Percentiles rank a stretch among this genome's conserved stretches.
These are phyloP conservation scores for Percopsis omiscomaycus DNA, from an alignment of 2,797 vertebrate species.

Conservation along the genomic window DNA sequence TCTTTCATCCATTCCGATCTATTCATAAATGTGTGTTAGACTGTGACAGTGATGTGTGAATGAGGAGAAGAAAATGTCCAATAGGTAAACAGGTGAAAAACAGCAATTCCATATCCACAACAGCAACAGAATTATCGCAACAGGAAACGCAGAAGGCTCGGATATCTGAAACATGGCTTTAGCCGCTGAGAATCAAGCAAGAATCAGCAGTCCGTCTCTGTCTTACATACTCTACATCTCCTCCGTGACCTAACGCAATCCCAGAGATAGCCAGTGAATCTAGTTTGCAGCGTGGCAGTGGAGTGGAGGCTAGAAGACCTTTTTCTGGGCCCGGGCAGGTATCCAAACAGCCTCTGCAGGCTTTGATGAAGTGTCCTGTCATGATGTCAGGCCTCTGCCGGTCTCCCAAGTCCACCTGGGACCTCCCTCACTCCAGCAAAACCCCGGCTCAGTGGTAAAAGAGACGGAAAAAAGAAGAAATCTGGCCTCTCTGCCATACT, in stretches of 20 bases:
- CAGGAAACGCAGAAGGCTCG: slow-evolving; percentile 37
- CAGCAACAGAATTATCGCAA: slow-evolving; percentile 17
- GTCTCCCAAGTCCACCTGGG: slow-evolving; percentile 68
- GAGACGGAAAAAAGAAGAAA: slow-evolving; percentile 3
- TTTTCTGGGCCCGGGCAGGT: slow-evolving; percentile 43
- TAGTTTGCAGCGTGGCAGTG: too few species aligned
- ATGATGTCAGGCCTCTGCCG: slow-evolving; percentile 71
- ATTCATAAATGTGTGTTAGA: slow-evolving; percentile 1
- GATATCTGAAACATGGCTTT: slow-evolving; percentile 29
- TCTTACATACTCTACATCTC: slow-evolving; percentile 1
- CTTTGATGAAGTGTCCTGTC: slow-evolving; percentile 75
- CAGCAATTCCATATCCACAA: slow-evolving; percentile 10
- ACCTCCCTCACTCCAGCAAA: slow-evolving; percentile 63
- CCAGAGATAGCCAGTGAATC: too few species aligned
- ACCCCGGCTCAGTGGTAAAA: slow-evolving; percentile 33
- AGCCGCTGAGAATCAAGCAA: slow-evolving; percentile 6
- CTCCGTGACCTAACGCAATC: too few species aligned
- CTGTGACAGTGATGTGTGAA: background rate
- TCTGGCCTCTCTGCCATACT: slow-evolving; percentile 17
- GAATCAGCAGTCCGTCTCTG: slow-evolving; percentile 19
- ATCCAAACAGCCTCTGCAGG: slow-evolving; percentile 64
- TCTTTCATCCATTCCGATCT: slow-evolving; percentile 5
- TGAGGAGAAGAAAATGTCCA: background rate
- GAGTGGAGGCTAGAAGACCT: background rate
- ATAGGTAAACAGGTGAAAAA: slow-evolving; percentile 36